A percentile compares a stretch with the other conserved stretches of the same genome.
Evolutionary conservation across 1,140 invertebrate genomes (phyloP).

Genomic region (Ceratoteleas bidentatus): DNA sequence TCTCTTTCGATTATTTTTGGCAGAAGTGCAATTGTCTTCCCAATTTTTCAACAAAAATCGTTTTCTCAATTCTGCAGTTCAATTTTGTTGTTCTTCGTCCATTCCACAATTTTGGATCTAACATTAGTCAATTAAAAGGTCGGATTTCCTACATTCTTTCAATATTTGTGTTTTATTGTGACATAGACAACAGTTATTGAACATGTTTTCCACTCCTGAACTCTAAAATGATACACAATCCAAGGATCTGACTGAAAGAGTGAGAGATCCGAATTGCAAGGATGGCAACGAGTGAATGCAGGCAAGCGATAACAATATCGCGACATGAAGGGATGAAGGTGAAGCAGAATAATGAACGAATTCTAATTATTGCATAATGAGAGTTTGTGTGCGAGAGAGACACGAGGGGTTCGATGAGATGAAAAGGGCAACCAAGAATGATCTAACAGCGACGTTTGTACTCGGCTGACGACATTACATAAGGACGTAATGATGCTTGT

Average conservation of each 20-base stretch:
- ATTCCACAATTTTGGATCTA: no score
- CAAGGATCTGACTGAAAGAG: slow-evolving; percentile 27
- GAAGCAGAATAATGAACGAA: slow-evolving; percentile 43
- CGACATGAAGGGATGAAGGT: slow-evolving; percentile 15
- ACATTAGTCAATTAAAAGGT: no score
- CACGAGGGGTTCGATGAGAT: slow-evolving; percentile 26
- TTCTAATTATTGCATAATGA: slow-evolving; percentile 53
- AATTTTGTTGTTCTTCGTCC: no score
- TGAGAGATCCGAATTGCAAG: slow-evolving; percentile 38
- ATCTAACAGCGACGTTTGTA: slow-evolving; percentile 73
- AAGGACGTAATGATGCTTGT: slow-evolving; percentile 81
- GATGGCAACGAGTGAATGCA: slow-evolving; percentile 58
- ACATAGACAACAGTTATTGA: no score
- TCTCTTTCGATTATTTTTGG: no score
- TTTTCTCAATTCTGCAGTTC: no score
- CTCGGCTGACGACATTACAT: slow-evolving; percentile 74
- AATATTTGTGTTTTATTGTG: no score
- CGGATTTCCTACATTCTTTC: no score
- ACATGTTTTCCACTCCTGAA: slow-evolving; percentile 23
- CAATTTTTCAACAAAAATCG: no score
- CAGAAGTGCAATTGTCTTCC: no score
- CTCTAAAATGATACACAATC: slow-evolving; percentile 35
- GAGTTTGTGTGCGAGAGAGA: slow-evolving; percentile 37
- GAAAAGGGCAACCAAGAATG: slow-evolving; percentile 61
- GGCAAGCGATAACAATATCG: slow-evolving; percentile 42